Evolutionary conservation across 2,113 vertebrate genomes (phyloP), one percentile per base, ranked within the genome.

Genomic region (Clupea harengus): DNA sequence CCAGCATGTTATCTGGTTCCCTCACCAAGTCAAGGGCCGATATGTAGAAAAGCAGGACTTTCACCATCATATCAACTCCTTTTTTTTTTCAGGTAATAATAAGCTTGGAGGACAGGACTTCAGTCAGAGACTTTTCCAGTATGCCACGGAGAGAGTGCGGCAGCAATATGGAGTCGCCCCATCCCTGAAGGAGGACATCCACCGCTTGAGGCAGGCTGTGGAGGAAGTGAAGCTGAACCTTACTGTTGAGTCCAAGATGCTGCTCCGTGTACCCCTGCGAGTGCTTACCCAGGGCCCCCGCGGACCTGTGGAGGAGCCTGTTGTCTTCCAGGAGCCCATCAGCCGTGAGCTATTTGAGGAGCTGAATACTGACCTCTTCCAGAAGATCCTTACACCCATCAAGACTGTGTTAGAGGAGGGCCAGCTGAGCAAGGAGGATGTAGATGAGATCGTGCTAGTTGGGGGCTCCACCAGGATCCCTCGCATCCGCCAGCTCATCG

Each of bases 61-160:
- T 32, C 17, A 39, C 2, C 72, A 78, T 87, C 0, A 8, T 83
- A 2, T 86, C 85, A 83, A 88, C 22, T 86, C 47, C 87, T 13
- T 92, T 89, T 39, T n/a, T 86, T 91, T 57, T 11, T 28, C 32
- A 99, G 98, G 98, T 85, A 99, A 99, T 90, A 99, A 98, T 92
- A 97, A 99, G 90, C 95, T 99, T 18, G 98, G 98, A 87, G 98
- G 98, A 39, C 98, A 99, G 84, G 98, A 99, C 92, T 99, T 99
- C 94, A 99, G 97, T 90, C 98, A 99, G 91, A 94, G 97, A 83
- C 86, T 99, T 90, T 93, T 99, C 87, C 96, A 97, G 92, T 95
- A 97, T 86, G 92, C 96, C 1, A 96, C 94, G 3, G 95, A 96
- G 82, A 92, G 91, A 81, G 95, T 97, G 20, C 92, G 44, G 10